These are phyloP conservation scores for Poecilia picta DNA, from an alignment of 2,797 vertebrate genomes.

Conservation along the genomic window DNA sequence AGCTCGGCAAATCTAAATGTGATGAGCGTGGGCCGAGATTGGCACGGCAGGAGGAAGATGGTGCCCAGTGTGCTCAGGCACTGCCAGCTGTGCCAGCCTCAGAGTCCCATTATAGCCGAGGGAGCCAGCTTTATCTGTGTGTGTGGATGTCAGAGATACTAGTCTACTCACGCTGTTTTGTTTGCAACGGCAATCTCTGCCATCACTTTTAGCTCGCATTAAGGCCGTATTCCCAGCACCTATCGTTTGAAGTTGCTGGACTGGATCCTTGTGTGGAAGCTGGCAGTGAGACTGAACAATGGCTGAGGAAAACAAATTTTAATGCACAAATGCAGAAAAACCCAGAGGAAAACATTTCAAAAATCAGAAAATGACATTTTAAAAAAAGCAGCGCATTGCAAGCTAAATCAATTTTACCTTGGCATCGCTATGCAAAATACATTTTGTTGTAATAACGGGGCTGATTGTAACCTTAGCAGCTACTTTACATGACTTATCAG, in stretches of 20 bases:
- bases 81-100: constrained; percentile 73
- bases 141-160: constrained; percentile 31
- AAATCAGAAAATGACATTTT: not conserved
- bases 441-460: not conserved
- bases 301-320: not conserved
- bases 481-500: not conserved
- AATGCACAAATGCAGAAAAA: not conserved
- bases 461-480: not conserved
- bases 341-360: not conserved
- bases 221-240: constrained; percentile 5
- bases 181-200: constrained; percentile 19
- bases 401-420: not conserved
- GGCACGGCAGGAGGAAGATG: constrained; percentile 56
- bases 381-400: not conserved
- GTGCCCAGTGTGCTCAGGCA: constrained; percentile 65
- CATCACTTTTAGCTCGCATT: constrained; percentile 36
- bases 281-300: constrained; percentile 13
- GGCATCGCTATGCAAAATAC: not conserved
- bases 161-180: constrained; percentile 40
- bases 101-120: constrained; percentile 50
- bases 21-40: constrained; percentile 65
- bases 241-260: constrained; percentile 23
- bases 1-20: constrained; percentile 74
- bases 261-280: constrained; percentile 14
- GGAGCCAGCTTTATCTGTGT: constrained; percentile 38